Percentiles rank a stretch among this genome's conserved stretches.
Conservation (phyloP, 2,797 vertebrate species). For the Anableps anableps region DNA sequence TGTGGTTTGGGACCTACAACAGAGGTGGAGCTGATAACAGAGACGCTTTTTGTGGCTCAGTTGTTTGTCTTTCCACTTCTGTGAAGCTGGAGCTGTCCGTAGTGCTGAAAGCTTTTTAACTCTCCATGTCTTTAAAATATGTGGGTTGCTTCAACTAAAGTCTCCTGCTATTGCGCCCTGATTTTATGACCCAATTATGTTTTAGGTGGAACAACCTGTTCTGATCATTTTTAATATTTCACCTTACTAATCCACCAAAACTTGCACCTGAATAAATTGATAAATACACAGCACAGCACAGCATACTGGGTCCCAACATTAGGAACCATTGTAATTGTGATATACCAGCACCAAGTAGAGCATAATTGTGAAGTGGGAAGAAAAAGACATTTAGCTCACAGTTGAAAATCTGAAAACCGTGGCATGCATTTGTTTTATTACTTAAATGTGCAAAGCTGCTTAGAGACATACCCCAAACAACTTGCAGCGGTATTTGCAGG, state of each 20-base stretch:
- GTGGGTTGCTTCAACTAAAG: background rate
- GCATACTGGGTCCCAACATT: background rate
- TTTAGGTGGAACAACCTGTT: background rate
- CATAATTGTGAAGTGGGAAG: background rate
- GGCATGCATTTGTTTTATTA: background rate
- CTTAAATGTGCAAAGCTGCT: background rate
- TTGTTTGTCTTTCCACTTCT: background rate
- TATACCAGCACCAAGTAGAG: background rate
- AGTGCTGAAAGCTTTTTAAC: constrained; percentile 64
- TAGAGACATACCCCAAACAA: background rate
- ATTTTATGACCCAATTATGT: background rate
- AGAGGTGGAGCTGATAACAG: background rate
- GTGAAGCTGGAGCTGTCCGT: constrained; percentile 60
- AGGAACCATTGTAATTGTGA: background rate
- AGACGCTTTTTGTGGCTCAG: background rate
- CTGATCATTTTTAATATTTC: background rate
- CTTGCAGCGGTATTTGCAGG: background rate
- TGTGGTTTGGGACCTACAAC: background rate
- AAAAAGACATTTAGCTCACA: too few relatives aligned
- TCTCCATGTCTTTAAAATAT: background rate
- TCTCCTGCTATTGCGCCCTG: background rate
- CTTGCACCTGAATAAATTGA: background rate
- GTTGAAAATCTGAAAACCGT: background rate
- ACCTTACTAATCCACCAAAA: background rate
- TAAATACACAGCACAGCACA: background rate